phyloP scores from a whole-genome alignment of 2,888 invertebrate species.

The Drosophila paranaensis region DNA sequence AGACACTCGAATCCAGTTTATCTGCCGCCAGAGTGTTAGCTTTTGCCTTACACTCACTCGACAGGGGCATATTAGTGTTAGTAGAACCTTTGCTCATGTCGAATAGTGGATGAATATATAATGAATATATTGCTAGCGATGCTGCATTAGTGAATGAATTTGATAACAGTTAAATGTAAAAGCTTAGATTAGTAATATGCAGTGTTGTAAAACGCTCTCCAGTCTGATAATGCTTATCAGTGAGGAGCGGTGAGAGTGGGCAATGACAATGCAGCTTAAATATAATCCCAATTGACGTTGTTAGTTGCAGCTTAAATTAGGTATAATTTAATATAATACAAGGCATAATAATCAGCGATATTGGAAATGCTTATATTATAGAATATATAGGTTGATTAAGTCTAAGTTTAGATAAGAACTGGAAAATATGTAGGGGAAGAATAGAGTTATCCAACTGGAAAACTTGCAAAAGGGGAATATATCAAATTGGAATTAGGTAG shows the following conservation, averaged over 20 bases:
- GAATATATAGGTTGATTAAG: background rate
- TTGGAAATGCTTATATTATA: background rate
- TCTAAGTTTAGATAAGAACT: too few relatives aligned
- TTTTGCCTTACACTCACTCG: constrained; percentile 51
- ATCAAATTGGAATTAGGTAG: too few relatives aligned
- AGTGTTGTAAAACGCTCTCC: background rate
- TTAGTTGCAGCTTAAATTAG: background rate
- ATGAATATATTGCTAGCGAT: background rate
- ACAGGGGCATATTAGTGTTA: constrained; percentile 31
- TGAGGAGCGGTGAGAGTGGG: too few relatives aligned
- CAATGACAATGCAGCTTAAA: background rate
- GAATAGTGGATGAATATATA: background rate
- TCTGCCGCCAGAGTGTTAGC: constrained; percentile 59
- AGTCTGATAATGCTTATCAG: background rate
- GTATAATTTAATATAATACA: too few relatives aligned
- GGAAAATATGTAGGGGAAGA: too few relatives aligned
- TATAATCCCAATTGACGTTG: background rate
- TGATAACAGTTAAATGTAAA: constrained; percentile 1
- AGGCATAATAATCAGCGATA: background rate
- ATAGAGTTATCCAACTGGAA: background rate
- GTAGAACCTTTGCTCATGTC: constrained; percentile 57
- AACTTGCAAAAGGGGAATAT: too few relatives aligned
- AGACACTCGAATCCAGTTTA: constrained; percentile 79
- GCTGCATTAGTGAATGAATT: constrained; percentile 8
- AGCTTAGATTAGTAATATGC: background rate